A percentile compares a stretch with the other conserved stretches of the same genome.
Evolutionary conservation across 2,888 invertebrate genomes (phyloP).

Genomic region (Chaetoderma sp.): DNA sequence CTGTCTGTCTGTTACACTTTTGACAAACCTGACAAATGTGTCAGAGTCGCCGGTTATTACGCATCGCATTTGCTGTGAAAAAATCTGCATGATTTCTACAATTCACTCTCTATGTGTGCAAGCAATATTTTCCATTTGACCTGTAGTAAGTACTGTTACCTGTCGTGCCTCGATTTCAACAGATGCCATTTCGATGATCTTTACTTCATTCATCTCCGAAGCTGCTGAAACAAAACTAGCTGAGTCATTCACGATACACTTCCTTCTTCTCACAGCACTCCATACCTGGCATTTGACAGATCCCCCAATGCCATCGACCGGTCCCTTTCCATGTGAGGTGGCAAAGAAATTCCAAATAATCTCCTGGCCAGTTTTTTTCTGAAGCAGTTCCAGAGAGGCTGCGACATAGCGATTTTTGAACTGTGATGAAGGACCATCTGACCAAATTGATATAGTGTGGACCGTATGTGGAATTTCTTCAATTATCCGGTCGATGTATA

Average conservation of each 20-base stretch:
- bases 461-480: conserved; percentile 2
- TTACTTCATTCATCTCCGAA: no score
- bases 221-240: not conserved
- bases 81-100: no score
- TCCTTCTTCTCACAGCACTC: not conserved
- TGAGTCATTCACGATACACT: not conserved
- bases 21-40: no score
- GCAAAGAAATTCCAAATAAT: conserved; percentile 21
- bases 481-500: not conserved
- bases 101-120: no score
- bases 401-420: conserved; percentile 17
- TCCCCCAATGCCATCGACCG: conserved; percentile 21
- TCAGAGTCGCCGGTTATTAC: no score
- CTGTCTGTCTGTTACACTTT: no score
- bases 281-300: conserved; percentile 1
- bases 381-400: not conserved
- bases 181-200: no score
- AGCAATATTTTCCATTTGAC: no score
- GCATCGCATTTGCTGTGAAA: no score
- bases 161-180: no score
- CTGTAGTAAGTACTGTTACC: no score
- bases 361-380: not conserved
- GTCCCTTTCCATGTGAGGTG: conserved; percentile 22
- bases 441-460: conserved; percentile 12
- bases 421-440: conserved; percentile 19